These are phyloP conservation scores for Drymodes brunneopygia DNA, from an alignment of 2,113 vertebrate species.

Conservation along the genomic window DNA sequence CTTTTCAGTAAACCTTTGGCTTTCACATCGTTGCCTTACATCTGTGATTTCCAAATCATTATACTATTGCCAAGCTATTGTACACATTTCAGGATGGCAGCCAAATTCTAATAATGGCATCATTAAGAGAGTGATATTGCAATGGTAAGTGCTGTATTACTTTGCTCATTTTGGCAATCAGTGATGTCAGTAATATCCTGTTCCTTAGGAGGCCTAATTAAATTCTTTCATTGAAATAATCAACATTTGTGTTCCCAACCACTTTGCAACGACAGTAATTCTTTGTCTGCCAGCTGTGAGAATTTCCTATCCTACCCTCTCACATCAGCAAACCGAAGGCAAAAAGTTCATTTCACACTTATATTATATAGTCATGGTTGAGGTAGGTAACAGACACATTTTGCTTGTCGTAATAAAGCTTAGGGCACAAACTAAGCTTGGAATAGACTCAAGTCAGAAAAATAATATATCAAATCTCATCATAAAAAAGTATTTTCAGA, in stretches of 20 bases:
- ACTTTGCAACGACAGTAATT: conserved; percentile 70
- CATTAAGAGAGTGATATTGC: conserved; percentile 70
- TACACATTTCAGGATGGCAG: conserved; percentile 69
- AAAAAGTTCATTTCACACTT: conserved; percentile 65
- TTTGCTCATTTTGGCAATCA: conserved; percentile 65
- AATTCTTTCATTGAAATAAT: conserved; percentile 77
- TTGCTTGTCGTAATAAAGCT: not conserved
- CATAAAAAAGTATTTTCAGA: not conserved
- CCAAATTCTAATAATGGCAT: conserved; percentile 72
- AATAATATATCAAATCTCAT: not conserved
- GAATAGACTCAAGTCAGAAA: not conserved
- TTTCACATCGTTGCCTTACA: conserved; percentile 65
- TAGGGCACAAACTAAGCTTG: not conserved
- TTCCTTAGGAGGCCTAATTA: conserved; percentile 74
- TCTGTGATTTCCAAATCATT: conserved; percentile 69
- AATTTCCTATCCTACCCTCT: conserved; percentile 70
- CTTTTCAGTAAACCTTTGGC: conserved; percentile 63
- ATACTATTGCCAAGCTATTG: conserved; percentile 69
- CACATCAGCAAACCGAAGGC: conserved; percentile 62
- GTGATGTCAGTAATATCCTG: conserved; percentile 75
- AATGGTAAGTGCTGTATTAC: conserved; percentile 64
- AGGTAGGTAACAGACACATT: not conserved
- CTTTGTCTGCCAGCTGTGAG: conserved; percentile 78
- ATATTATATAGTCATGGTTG: conserved; percentile 49
- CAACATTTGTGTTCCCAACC: conserved; percentile 71